A percentile compares a stretch with the other conserved stretches of the same genome.
Conservation (phyloP, 2,113 vertebrate genomes). For the Falcunculus frontatus region DNA sequence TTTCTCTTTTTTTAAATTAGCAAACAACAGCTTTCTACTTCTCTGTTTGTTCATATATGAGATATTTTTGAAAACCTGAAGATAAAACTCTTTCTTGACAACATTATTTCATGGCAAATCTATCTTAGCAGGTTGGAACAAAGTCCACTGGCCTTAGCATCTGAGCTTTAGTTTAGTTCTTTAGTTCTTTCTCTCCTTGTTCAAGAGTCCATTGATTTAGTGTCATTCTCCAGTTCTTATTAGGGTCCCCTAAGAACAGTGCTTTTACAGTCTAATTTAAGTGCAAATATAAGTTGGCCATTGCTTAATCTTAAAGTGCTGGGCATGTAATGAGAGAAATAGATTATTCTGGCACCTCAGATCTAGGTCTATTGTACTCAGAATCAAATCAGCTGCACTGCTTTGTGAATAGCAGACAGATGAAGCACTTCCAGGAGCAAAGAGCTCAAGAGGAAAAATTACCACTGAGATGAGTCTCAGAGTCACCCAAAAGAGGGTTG, state of each 20-base stretch:
- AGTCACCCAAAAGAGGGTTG: neutral
- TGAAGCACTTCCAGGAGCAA: neutral
- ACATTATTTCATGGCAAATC: neutral
- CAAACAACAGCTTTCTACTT: neutral
- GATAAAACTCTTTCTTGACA: neutral
- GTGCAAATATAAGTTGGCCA: neutral
- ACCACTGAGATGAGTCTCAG: neutral
- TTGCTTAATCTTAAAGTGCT: constrained; percentile 13
- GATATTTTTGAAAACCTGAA: neutral
- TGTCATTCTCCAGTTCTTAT: neutral
- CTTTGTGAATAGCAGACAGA: constrained; percentile 5
- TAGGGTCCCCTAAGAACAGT: neutral
- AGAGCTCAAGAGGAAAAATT: neutral
- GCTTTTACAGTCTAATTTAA: constrained; percentile 8
- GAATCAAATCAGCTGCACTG: neutral
- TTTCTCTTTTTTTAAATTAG: neutral
- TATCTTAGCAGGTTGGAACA: neutral
- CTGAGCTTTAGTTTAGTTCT: neutral
- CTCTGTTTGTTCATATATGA: neutral
- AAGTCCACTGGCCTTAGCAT: neutral
- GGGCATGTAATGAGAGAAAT: neutral
- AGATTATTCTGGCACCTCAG: constrained; percentile 1
- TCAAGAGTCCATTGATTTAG: constrained; percentile 1
- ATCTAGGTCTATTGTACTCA: neutral
- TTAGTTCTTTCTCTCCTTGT: neutral